Conservation (phyloP, 2,113 vertebrate species). For the Ageneiosus marmoratus region DNA sequence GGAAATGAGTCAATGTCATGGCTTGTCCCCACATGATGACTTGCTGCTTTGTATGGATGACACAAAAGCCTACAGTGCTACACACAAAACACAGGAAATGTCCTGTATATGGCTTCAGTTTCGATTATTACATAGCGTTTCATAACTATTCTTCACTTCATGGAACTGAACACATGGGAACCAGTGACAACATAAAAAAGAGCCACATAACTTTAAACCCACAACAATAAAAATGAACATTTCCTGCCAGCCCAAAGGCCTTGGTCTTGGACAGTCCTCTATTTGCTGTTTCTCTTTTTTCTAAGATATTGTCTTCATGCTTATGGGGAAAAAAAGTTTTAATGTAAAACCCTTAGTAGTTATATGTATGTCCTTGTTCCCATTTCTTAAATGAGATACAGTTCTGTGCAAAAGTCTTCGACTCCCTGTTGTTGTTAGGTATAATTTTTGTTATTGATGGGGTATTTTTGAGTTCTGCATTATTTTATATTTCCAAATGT, state of each 20-base stretch:
- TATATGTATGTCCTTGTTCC: background rate
- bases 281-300: background rate
- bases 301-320: background rate
- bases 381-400: too few relatives aligned
- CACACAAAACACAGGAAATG: background rate
- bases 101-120: background rate
- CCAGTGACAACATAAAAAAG: background rate
- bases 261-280: background rate
- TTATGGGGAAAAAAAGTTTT: too few relatives aligned
- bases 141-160: background rate
- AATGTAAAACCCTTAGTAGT: too few relatives aligned
- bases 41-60: background rate
- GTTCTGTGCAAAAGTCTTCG: too few relatives aligned
- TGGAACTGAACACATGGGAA: background rate
- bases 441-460: too few relatives aligned
- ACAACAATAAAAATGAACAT: background rate
- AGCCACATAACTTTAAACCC: background rate
- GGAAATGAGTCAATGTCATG: slow-evolving; percentile 34
- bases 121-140: background rate
- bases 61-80: slow-evolving; percentile 6
- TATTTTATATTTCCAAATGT: too few relatives aligned
- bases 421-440: too few relatives aligned
- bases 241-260: background rate
- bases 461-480: too few relatives aligned
- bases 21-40: background rate